Evolutionary conservation across 2,113 vertebrate genomes (phyloP), one percentile per base, ranked within the genome.

Genomic region (Formicarius rufipectus): DNA sequence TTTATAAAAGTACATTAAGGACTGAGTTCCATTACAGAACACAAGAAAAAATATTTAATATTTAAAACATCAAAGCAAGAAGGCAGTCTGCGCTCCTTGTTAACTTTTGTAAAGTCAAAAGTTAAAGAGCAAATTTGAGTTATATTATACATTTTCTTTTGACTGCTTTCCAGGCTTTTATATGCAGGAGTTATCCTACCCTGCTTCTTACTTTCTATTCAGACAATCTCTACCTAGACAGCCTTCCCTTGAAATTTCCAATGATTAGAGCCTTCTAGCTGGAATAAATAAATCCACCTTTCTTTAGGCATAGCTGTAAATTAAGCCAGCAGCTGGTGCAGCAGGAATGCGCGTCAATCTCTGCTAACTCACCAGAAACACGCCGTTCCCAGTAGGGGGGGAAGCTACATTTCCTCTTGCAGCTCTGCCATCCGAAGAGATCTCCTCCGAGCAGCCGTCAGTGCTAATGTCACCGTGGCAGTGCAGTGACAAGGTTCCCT

Each of bases 281-380:
- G 33, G 59, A 90, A 81, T 31, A 88, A 96, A 83, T 33, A 84
- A 92, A 75, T 14, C 64, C 88, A 17, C 75, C 40, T 77, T 79
- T 76, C 67, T 50, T 80, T 59, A 13, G 42, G 78, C 84, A 60
- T 9, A 85, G 91, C 94, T 89, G 30, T 71, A 83, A 85, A 91
- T 95, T 44, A 93, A 91, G 96, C 90, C 92, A 87, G 40, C 87
- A 66, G 79, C 45, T n/a, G 67, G 66, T 4, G n/a, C 78, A 64
- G 69, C 71, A 95, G 84, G 74, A 91, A 78, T 49, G 79, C 25
- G 74, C 4, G 1, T 88, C 86, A 40, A 69, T 73, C 90, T 80
- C 83, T 0, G 14, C 39, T 10, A 58, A 91, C 97, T 97, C 93
- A 97, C 97, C 97, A 83, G 84, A 94, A 89, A 71, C 40, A 21